A percentile compares a stretch with the other conserved stretches of the same genome.
Conservation (phyloP, 2,113 vertebrate species). For the Procapra przewalskii region DNA sequence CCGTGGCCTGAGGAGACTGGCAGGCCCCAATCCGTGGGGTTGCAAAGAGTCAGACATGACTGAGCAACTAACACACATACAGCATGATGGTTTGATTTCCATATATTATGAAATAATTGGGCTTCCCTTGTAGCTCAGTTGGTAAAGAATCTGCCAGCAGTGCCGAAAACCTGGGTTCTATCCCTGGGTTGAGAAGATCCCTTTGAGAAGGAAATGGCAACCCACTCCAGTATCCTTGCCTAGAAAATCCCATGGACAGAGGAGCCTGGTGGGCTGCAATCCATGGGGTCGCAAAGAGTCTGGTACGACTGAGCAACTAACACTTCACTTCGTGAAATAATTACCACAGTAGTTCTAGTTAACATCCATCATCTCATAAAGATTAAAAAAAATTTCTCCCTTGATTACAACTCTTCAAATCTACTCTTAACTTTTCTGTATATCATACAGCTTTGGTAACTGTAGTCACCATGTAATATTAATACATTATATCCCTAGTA, state of each 20-base stretch:
- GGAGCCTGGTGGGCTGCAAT: not conserved
- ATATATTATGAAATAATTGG: not conserved
- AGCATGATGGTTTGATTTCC: not conserved
- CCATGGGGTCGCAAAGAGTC: not conserved
- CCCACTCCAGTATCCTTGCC: not conserved
- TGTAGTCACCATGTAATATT: not conserved
- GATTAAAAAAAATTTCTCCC: not conserved
- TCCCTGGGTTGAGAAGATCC: not conserved
- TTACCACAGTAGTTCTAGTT: not conserved
- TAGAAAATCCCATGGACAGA: not conserved
- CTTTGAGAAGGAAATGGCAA: not conserved
- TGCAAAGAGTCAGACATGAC: not conserved
- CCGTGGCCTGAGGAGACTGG: not conserved
- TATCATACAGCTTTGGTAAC: not conserved
- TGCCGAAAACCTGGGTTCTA: not conserved
- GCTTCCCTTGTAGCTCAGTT: not conserved
- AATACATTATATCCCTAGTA: not conserved
- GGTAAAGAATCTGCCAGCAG: not conserved
- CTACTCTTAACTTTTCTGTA: not conserved
- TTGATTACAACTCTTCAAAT: not conserved
- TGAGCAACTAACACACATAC: not conserved
- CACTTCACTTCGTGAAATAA: not conserved
- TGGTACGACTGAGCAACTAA: not conserved
- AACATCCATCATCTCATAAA: not conserved
- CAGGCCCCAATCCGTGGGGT: not conserved